Conservation (phyloP, 2,888 invertebrate genomes). For the Halocaridina rubra region DNA sequence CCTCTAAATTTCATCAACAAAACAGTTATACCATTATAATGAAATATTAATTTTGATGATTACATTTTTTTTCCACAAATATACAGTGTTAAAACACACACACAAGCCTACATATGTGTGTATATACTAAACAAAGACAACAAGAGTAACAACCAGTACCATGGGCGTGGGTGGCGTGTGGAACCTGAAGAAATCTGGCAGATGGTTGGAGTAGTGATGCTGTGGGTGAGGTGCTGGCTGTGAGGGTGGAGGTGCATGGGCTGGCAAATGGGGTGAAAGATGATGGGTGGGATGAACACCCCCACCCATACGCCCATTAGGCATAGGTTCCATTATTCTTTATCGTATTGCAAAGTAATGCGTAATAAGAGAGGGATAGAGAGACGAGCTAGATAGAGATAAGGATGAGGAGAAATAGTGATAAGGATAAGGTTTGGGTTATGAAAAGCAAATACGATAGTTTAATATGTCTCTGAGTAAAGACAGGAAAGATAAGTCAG, state of each 20-base stretch:
- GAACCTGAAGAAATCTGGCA: conserved; percentile 37
- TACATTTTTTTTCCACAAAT: no score
- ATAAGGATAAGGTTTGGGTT: not conserved
- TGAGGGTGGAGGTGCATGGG: conserved; percentile 5
- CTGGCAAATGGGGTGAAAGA: not conserved
- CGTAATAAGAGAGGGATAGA: not conserved
- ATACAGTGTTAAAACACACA: not conserved
- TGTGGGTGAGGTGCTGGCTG: conserved; percentile 1
- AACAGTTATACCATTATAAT: no score
- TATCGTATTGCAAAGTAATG: not conserved
- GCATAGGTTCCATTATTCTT: conserved; percentile 24
- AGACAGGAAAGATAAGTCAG: not conserved
- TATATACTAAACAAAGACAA: not conserved
- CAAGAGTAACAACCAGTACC: conserved; percentile 17
- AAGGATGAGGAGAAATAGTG: not conserved
- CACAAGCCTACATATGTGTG: not conserved
- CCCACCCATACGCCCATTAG: conserved; percentile 34
- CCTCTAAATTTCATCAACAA: no score
- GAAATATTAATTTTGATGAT: no score
- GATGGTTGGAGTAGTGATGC: conserved; percentile 25
- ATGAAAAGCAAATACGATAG: no score
- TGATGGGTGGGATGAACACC: conserved; percentile 23
- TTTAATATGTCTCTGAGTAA: no score
- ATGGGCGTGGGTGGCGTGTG: conserved; percentile 44
- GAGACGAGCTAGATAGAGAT: not conserved